These are phyloP conservation scores for Trematocara stigmaticum DNA, from an alignment of 2,113 vertebrate species.

Conservation along the genomic window DNA sequence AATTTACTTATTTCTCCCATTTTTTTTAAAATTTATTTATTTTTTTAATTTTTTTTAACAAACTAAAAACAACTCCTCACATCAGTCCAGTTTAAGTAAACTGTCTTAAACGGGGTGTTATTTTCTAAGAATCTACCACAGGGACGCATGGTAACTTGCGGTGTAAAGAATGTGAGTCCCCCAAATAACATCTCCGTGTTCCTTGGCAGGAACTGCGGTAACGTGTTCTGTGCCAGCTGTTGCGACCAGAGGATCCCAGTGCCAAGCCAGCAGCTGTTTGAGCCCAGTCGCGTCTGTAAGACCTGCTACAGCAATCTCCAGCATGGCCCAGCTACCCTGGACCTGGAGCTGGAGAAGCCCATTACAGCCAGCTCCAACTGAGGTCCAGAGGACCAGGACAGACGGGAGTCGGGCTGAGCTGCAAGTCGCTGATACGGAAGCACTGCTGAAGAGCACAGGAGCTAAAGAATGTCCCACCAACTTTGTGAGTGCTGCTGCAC, in stretches of 20 bases:
- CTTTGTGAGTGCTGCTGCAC: constrained; percentile 14
- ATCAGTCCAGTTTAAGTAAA: not conserved
- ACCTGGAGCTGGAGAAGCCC: constrained; percentile 90
- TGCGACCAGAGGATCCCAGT: constrained; percentile 98
- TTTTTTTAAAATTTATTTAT: not conserved
- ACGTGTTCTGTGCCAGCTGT: constrained; percentile 95
- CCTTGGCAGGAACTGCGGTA: constrained; percentile 89
- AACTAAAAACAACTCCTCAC: not conserved
- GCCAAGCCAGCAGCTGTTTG: constrained; percentile 96
- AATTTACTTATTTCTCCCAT: not conserved
- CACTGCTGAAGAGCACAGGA: constrained; percentile 20
- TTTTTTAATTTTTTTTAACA: too few relatives aligned
- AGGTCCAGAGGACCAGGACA: constrained; percentile 23
- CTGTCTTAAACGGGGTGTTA: not conserved
- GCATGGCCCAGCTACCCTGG: constrained; percentile 72
- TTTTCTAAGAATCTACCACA: not conserved
- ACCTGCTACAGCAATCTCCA: constrained; percentile 88
- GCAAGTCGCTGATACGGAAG: not conserved
- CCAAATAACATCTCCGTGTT: not conserved
- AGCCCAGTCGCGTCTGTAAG: constrained; percentile 92
- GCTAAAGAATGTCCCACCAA: constrained; percentile 48
- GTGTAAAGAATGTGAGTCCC: not conserved
- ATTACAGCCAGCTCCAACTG: constrained; percentile 91
- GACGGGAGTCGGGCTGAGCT: not conserved
- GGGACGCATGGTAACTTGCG: not conserved